phyloP scores from a whole-genome alignment of 2,797 vertebrate genomes.

The Sebastes diaconus region DNA sequence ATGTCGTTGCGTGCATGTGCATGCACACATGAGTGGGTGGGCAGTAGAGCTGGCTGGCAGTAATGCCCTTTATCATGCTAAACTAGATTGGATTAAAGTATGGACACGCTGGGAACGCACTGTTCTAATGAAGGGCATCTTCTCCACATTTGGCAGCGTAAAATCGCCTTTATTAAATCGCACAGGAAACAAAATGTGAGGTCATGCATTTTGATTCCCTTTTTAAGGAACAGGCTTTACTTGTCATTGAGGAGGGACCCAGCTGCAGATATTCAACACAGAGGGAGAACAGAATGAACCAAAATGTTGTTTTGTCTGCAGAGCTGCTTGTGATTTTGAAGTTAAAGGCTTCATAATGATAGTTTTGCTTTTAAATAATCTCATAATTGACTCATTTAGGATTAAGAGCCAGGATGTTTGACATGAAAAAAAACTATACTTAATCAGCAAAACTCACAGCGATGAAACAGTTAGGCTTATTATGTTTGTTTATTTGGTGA shows the following conservation, averaged over 20 bases:
- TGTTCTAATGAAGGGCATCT: constrained; percentile 79
- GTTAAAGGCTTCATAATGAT: constrained; percentile 18
- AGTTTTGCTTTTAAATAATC: constrained; percentile 24
- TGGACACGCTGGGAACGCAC: constrained; percentile 31
- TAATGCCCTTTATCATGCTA: constrained; percentile 76
- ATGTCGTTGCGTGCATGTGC: not conserved
- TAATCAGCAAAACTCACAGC: not conserved
- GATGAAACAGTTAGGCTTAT: not conserved
- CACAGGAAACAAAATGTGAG: constrained; percentile 70
- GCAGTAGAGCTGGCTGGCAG: constrained; percentile 39
- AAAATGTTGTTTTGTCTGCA: constrained; percentile 13
- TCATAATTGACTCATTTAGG: not conserved
- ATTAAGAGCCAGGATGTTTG: constrained; percentile 4
- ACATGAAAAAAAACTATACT: not conserved
- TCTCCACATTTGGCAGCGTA: constrained; percentile 69
- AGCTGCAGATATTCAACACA: constrained; percentile 21
- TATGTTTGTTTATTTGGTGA: not conserved
- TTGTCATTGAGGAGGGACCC: constrained; percentile 22
- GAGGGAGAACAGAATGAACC: not conserved
- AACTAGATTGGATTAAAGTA: constrained; percentile 78
- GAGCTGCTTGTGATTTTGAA: constrained; percentile 15
- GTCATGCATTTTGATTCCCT: constrained; percentile 55
- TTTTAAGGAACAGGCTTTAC: constrained; percentile 47
- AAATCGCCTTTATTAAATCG: constrained; percentile 80
- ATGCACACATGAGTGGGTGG: constrained; percentile 42